phyloP scores from a whole-genome alignment of 2,113 vertebrate species.

The Takifugu flavidus region DNA sequence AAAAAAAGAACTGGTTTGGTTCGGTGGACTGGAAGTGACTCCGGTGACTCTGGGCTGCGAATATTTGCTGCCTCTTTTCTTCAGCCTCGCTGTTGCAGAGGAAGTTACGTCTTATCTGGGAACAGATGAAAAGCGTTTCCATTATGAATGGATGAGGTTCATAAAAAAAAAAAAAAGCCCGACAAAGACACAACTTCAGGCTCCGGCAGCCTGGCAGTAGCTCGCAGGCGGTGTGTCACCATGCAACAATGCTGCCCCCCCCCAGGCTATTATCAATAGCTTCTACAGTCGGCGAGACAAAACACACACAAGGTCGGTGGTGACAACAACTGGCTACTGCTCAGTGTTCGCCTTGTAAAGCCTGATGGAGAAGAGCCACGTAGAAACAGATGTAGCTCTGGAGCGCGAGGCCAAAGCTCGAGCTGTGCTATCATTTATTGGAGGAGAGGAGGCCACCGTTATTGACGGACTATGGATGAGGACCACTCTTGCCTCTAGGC shows the following conservation, averaged over 20 bases:
- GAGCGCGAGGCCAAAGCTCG: too few relatives aligned
- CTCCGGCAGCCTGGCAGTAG: background rate
- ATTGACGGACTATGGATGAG: conserved; percentile 57
- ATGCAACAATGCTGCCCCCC: too few relatives aligned
- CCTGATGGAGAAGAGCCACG: too few relatives aligned
- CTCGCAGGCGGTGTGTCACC: too few relatives aligned
- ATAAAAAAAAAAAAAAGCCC: background rate
- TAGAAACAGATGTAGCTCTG: too few relatives aligned
- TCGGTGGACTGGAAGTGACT: too few relatives aligned
- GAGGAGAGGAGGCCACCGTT: conserved; percentile 31
- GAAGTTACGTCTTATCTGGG: background rate
- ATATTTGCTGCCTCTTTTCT: background rate
- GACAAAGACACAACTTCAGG: background rate
- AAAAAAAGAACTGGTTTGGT: background rate
- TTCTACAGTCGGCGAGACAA: background rate
- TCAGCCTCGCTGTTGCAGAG: background rate
- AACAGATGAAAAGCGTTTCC: background rate
- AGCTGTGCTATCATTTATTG: conserved; percentile 33
- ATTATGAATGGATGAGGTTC: background rate
- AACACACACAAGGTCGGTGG: too few relatives aligned
- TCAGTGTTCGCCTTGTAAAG: too few relatives aligned
- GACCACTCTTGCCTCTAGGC: conserved; percentile 43
- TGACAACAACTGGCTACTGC: too few relatives aligned
- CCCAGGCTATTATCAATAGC: background rate
- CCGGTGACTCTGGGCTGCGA: too few relatives aligned